Base-by-base conservation (phyloP, 2,888 invertebrate genomes). In the Podotricha telesiphe region DNA sequence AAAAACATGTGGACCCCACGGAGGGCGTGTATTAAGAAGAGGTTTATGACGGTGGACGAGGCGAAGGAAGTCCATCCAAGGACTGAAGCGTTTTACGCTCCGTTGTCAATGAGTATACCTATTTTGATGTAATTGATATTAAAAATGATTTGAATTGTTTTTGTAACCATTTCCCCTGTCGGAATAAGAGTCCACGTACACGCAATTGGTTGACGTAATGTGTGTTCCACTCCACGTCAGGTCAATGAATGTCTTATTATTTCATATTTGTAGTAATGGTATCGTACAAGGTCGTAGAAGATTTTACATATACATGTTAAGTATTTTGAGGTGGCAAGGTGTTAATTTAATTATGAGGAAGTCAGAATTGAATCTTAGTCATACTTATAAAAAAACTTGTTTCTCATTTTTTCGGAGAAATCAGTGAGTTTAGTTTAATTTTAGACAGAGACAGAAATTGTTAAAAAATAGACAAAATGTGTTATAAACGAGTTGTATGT, bases 341-440 rank as follows among this genome's bases (percentile, higher is more conserved):
- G 53, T 34, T 53, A 53, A 53, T 53, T 53, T 28, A 34, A n/a
- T n/a, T 53, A n/a, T 8, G 34, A 53, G 2, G 8, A 53, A 15
- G 8, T n/a, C 8, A 0, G 2, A 53, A 53, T n/a, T 28, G 28
- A 28, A 7, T 51, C 7, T 47, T 47, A 47, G 47, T 47, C 47
- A 47, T 47, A 2, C 7, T 17, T 17, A n/a, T n/a, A 47, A 47
- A 42, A 42, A 42, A 42, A 37, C 37, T 37, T 3, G 42, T 13
- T 42, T 13, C 1, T 42, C 4, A 2, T 42, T 42, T 42, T 42
- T 7, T n/a, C n/a, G n/a, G n/a, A n/a, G n/a, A 11, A 13, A 42
- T 13, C 7, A 42, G 13, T 42, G 13, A 13, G 37, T 37, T 37
- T 37, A 7, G 1, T 37, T 42, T 42, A 13, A 4, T 37, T 37